These are phyloP conservation scores for Clarias batrachus DNA, from an alignment of 2,113 vertebrate genomes.

Conservation along the genomic window DNA sequence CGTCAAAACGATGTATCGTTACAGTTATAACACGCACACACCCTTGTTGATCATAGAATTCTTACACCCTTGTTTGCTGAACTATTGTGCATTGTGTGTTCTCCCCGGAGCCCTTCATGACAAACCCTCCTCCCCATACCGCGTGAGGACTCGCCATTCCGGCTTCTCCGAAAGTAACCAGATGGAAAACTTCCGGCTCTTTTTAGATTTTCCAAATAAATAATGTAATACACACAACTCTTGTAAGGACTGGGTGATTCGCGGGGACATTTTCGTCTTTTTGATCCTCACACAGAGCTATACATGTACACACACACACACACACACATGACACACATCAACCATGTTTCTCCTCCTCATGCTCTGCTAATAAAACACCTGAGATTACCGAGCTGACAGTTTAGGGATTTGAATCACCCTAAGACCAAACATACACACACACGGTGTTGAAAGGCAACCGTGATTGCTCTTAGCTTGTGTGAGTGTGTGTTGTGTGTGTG, in stretches of 20 bases:
- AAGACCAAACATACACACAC: conserved; percentile 35
- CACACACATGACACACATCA: conserved; percentile 2
- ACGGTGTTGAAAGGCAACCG: not conserved
- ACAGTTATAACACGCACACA: not conserved
- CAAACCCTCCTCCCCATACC: not conserved
- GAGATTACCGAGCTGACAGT: conserved; percentile 57
- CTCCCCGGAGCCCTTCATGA: not conserved
- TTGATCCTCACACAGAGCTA: not conserved
- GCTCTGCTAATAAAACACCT: conserved; percentile 55
- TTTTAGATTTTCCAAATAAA: not conserved
- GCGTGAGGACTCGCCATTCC: not conserved
- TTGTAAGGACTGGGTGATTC: not conserved
- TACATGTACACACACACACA: not conserved
- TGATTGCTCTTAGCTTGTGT: not conserved
- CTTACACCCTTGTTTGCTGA: not conserved
- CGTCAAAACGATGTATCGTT: not conserved
- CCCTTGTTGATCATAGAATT: not conserved
- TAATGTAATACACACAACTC: not conserved
- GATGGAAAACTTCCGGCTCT: not conserved
- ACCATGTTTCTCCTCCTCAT: conserved; percentile 8
- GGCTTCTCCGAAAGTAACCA: not conserved
- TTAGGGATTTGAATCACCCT: conserved; percentile 54
- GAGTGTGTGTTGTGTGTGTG: not conserved
- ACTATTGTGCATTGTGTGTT: not conserved
- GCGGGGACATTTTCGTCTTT: not conserved